Evolutionary conservation across 2,888 invertebrate genomes (phyloP), one percentile per base, ranked within the genome.

Genomic region (Parapristionchus giblindavisi): DNA sequence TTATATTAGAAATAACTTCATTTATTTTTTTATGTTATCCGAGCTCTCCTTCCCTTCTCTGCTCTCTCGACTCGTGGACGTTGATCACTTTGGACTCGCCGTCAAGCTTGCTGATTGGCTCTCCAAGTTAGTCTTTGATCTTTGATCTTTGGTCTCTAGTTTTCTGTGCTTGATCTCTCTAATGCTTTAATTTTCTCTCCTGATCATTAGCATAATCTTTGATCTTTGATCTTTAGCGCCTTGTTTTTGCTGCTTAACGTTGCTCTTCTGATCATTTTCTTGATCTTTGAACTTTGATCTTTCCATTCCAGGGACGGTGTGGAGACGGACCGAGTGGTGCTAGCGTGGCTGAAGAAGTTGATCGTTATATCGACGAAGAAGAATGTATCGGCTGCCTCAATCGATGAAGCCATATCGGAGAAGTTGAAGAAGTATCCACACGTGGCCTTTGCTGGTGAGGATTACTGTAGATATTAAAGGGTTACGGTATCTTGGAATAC

Each of bases 391-490:
- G 56, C 81, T 73, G 78, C 77, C 27, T 76, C 75, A 2, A 48
- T 83, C 52, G 81, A 83, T 40, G 76, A 76, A 54, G 78, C 78
- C 58, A 79, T 83, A 24, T 78, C 81, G 3, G 48, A 70, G 6
- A 81, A 82, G 70, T 34, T 83, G 43, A 60, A 76, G 0, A 76
- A 78, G 36, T 83, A 77, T 56, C 81, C 83, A 17, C 81, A 83
- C 75, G 81, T 83, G 8, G 81, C 81, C 1, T 81, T 82, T 40
- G 80, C 81, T 14, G 81, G 81, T 81, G 48, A 8, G 66, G 27
- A 40, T 21, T 24, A 27, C 14, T 5, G 17, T 14, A 43, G n/a
- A 43, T 43, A 14, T 43, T 14, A 17, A 43, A 43, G 56, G 38
- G n/a, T n/a, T n/a, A n/a, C n/a, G n/a, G n/a, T n/a, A n/a, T n/a